phyloP scores from a whole-genome alignment of 2,888 invertebrate genomes.

The Hypomecis atomaria region DNA sequence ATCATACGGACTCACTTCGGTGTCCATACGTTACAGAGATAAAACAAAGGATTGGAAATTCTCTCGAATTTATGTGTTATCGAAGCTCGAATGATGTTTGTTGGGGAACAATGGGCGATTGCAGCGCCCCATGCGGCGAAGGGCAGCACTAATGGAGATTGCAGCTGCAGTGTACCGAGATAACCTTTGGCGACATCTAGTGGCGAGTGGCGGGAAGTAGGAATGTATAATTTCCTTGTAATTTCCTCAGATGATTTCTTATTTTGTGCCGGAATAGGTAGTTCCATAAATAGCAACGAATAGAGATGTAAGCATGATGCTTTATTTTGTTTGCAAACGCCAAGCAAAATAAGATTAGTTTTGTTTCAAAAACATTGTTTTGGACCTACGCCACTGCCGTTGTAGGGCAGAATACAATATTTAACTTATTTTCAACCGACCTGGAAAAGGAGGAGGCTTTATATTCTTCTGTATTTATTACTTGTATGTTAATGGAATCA shows the following conservation, averaged over 20 bases:
- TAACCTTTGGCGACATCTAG: slow-evolving; percentile 74
- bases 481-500: background rate
- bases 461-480: too few relatives aligned
- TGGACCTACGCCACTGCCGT: too few relatives aligned
- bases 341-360: too few relatives aligned
- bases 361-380: too few relatives aligned
- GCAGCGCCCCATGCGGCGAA: slow-evolving; percentile 83
- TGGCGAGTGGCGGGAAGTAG: slow-evolving; percentile 60
- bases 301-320: too few relatives aligned
- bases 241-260: too few relatives aligned
- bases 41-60: slow-evolving; percentile 80
- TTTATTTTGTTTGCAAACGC: too few relatives aligned
- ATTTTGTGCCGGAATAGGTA: too few relatives aligned
- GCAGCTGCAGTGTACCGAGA: slow-evolving; percentile 29
- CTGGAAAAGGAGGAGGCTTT: too few relatives aligned
- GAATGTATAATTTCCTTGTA: slow-evolving; percentile 40
- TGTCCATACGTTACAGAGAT: slow-evolving; percentile 84
- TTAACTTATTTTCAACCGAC: too few relatives aligned
- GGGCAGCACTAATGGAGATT: slow-evolving; percentile 53
- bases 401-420: too few relatives aligned
- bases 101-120: slow-evolving; percentile 76
- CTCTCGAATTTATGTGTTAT: slow-evolving; percentile 82
- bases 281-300: too few relatives aligned
- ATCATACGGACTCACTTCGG: slow-evolving; percentile 83
- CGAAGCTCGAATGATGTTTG: slow-evolving; percentile 75